Conservation (phyloP, 2,888 invertebrate genomes). For the Epistrophe grossulariae region DNA sequence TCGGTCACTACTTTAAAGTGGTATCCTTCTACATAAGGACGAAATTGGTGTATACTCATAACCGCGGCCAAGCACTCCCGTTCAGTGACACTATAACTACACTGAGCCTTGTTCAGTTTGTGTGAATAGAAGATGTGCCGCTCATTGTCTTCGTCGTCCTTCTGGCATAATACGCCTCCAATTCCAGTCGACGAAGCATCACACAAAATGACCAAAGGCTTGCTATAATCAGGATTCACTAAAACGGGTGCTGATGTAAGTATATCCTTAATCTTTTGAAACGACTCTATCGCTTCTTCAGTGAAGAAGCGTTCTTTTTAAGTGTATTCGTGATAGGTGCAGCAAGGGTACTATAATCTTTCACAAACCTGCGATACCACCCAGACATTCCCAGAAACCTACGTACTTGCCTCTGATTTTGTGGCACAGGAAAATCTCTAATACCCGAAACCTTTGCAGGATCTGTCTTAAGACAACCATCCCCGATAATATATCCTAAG, state of each 20-base stretch:
- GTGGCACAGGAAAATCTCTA: constrained; percentile 14
- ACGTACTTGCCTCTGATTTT: constrained; percentile 61
- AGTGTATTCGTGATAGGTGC: constrained; percentile 38
- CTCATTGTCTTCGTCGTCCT: constrained; percentile 19
- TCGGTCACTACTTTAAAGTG: too few species aligned
- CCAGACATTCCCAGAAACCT: constrained; percentile 73
- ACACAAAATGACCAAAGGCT: constrained; percentile 36
- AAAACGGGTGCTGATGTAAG: constrained; percentile 17
- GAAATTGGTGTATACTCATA: too few species aligned
- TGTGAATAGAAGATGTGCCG: constrained; percentile 31
- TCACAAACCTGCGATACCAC: constrained; percentile 73
- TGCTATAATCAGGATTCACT: constrained; percentile 12
- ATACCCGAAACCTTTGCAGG: constrained; percentile 37
- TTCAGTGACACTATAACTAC: constrained; percentile 7
- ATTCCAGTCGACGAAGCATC: constrained; percentile 12
- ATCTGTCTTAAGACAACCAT: background rate
- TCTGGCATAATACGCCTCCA: constrained; percentile 35
- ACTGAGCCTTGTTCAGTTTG: constrained; percentile 42
- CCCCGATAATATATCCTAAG: constrained; percentile 50
- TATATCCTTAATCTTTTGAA: constrained; percentile 3
- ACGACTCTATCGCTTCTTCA: background rate
- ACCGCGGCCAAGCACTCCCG: too few species aligned
- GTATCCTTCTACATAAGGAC: too few species aligned
- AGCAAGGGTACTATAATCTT: constrained; percentile 47
- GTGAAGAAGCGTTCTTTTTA: background rate